These are phyloP conservation scores for Oscheius sp. DNA, from an alignment of 2,888 invertebrate species.

Conservation along the genomic window DNA sequence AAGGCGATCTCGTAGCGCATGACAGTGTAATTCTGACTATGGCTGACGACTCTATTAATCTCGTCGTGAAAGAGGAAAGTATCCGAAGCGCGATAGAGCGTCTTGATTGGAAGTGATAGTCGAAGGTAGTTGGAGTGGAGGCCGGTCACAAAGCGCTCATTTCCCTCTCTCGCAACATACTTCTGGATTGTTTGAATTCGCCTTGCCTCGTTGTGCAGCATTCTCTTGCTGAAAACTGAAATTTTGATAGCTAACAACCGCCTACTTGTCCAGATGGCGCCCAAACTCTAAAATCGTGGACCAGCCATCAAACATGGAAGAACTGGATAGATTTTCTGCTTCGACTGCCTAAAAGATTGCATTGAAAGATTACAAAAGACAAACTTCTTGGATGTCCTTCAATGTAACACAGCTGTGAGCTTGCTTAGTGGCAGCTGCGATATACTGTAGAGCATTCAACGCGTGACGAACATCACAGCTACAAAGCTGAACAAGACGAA, in stretches of 20 bases:
- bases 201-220: constrained; percentile 34
- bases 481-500: constrained; percentile 85
- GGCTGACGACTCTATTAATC: constrained; percentile 33
- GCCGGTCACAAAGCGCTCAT: constrained; percentile 55
- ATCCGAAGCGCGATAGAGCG: constrained; percentile 42
- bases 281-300: constrained; percentile 52
- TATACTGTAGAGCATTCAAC: constrained; percentile 84
- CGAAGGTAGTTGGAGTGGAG: constrained; percentile 56
- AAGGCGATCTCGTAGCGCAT: constrained; percentile 50
- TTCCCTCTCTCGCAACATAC: constrained; percentile 44
- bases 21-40: constrained; percentile 51
- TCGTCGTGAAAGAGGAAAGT: constrained; percentile 51
- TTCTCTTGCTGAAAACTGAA: constrained; percentile 41
- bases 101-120: constrained; percentile 47
- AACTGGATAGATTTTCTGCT: constrained; percentile 40
- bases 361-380: not conserved
- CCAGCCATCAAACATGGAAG: constrained; percentile 59
- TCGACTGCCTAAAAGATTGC: constrained; percentile 42
- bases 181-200: constrained; percentile 42
- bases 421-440: not conserved
- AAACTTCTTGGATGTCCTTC: constrained; percentile 37
- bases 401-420: not conserved
- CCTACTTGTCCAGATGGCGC: constrained; percentile 50
- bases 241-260: not conserved
- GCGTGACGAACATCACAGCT: constrained; percentile 92